These are phyloP conservation scores for Colius striatus DNA, from an alignment of 2,113 vertebrate genomes.

Conservation along the genomic window DNA sequence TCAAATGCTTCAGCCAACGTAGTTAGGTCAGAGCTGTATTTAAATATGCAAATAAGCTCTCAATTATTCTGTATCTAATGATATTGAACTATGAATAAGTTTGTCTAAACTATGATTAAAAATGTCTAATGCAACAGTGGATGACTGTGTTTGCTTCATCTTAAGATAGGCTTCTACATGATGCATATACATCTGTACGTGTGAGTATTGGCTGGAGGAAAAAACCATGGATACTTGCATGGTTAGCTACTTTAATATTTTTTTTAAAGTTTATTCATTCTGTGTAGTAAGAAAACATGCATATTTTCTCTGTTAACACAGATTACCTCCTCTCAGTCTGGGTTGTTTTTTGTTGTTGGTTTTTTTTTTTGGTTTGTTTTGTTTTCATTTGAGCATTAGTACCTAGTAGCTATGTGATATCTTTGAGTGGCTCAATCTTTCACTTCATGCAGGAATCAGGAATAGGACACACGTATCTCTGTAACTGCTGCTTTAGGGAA, in stretches of 20 bases:
- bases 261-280: background rate
- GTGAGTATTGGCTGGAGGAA: background rate
- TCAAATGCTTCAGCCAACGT: background rate
- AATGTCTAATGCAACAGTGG: background rate
- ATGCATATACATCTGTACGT: fast-evolving
- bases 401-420: background rate
- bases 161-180: background rate
- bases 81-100: background rate
- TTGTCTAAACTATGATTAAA: background rate
- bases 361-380: too few species aligned
- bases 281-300: background rate
- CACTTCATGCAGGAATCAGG: background rate
- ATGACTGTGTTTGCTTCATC: background rate
- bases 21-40: background rate
- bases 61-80: background rate
- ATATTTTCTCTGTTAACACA: background rate
- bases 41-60: background rate
- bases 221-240: background rate
- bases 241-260: background rate
- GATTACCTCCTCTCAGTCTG: background rate
- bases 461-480: background rate
- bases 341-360: background rate
- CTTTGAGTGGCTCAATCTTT: background rate
- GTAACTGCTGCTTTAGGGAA: background rate
- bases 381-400: background rate